Percentiles rank a stretch among this genome's conserved stretches.
Evolutionary conservation across 2,888 invertebrate genomes (phyloP).

Genomic region (Anthophora plumipes): DNA sequence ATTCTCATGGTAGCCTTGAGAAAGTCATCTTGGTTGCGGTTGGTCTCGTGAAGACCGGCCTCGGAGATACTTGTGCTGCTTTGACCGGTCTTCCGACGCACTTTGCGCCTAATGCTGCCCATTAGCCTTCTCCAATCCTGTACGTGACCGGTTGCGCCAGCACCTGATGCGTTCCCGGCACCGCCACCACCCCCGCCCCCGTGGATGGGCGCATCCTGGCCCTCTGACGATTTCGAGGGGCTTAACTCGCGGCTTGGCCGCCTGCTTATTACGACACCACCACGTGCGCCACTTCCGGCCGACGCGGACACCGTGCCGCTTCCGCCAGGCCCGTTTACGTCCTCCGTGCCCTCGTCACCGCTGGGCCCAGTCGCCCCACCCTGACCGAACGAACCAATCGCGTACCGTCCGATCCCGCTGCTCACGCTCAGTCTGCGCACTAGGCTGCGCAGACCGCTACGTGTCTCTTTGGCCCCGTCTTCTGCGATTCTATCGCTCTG

Average conservation of each 20-base stretch:
- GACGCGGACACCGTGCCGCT: slow-evolving; percentile 81
- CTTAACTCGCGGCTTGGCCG: slow-evolving; percentile 81
- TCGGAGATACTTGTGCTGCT: slow-evolving; percentile 73
- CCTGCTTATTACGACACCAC: slow-evolving; percentile 77
- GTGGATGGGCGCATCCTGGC: slow-evolving; percentile 66
- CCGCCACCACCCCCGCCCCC: slow-evolving; percentile 71
- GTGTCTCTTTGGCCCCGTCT: slow-evolving; percentile 56
- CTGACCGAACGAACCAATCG: slow-evolving; percentile 58
- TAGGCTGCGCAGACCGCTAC: slow-evolving; percentile 70
- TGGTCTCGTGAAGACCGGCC: slow-evolving; percentile 69
- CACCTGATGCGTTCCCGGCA: slow-evolving; percentile 56
- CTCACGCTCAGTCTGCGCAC: slow-evolving; percentile 76
- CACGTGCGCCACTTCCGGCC: slow-evolving; percentile 70
- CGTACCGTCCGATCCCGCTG: slow-evolving; percentile 62
- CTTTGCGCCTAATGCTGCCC: slow-evolving; percentile 83
- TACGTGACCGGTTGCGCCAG: slow-evolving; percentile 65
- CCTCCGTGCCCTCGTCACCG: slow-evolving; percentile 43
- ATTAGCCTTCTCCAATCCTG: slow-evolving; percentile 84
- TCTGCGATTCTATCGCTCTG: slow-evolving; percentile 56
- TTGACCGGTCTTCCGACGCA: slow-evolving; percentile 78
- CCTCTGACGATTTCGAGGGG: slow-evolving; percentile 75
- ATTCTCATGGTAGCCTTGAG: slow-evolving; percentile 91
- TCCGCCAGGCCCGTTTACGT: slow-evolving; percentile 47
- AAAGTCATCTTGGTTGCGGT: slow-evolving; percentile 88
- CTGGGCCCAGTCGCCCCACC: slow-evolving; percentile 55